Evolutionary conservation across 2,888 invertebrate genomes (phyloP).

Genomic region (Plemyria rubiginata): DNA sequence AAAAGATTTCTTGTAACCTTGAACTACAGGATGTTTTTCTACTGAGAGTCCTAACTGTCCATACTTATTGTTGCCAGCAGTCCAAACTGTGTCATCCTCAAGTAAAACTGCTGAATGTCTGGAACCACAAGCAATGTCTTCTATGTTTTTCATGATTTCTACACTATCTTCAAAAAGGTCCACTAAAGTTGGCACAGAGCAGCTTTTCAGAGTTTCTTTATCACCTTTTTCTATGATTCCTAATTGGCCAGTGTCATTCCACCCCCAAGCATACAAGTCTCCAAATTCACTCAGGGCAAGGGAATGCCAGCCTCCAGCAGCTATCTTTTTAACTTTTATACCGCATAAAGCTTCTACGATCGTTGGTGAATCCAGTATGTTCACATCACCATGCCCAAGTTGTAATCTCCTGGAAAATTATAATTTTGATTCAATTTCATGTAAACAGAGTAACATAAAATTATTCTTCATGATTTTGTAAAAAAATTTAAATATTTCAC

Average conservation of each 20-base stretch:
- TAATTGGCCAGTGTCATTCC: constrained; percentile 94
- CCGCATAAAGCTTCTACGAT: constrained; percentile 91
- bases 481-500: too few species aligned
- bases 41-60: constrained; percentile 88
- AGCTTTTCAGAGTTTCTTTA: constrained; percentile 52
- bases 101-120: constrained; percentile 89
- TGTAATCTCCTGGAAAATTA: constrained; percentile 90
- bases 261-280: constrained; percentile 96
- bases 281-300: constrained; percentile 91
- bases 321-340: constrained; percentile 88
- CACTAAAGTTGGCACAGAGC: constrained; percentile 65
- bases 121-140: constrained; percentile 90
- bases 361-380: constrained; percentile 86
- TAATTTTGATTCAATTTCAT: not conserved
- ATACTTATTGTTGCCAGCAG: constrained; percentile 92
- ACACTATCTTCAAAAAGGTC: constrained; percentile 69
- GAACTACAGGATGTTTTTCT: constrained; percentile 52
- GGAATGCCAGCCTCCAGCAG: constrained; percentile 95
- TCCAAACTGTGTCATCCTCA: constrained; percentile 88
- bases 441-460: not conserved
- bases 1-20: constrained; percentile 61
- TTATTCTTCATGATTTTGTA: too few species aligned
- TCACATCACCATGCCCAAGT: constrained; percentile 91
- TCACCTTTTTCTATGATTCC: constrained; percentile 83
- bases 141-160: constrained; percentile 76